Percentiles rank a stretch among this genome's conserved stretches.
Evolutionary conservation across 2,797 vertebrate genomes (phyloP).

Genomic region (Rhinichthys osculus): DNA sequence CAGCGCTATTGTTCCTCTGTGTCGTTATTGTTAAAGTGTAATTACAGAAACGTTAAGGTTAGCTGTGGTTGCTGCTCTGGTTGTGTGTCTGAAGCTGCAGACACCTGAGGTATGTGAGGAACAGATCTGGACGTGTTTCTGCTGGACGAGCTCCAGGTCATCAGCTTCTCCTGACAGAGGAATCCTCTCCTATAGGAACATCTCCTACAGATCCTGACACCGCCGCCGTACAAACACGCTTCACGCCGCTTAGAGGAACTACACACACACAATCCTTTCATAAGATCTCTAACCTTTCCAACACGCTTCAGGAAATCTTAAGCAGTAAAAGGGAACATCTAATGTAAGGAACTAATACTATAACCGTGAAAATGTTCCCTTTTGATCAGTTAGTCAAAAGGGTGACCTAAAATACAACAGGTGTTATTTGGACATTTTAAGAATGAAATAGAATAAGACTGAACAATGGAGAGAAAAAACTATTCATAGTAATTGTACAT

Average conservation of each 20-base stretch:
- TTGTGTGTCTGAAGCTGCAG: background rate
- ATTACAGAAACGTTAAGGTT: background rate
- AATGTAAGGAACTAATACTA: background rate
- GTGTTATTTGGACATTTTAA: background rate
- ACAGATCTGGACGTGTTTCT: slow-evolving; percentile 57
- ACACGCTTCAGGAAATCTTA: background rate
- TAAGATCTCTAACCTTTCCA: too few species aligned
- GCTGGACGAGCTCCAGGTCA: slow-evolving; percentile 43
- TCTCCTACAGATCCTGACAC: slow-evolving; percentile 19
- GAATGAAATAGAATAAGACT: background rate
- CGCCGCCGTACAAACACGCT: background rate
- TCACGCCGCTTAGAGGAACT: background rate
- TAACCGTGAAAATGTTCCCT: background rate
- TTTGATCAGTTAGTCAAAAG: background rate
- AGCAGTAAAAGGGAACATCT: background rate
- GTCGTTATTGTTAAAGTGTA: background rate
- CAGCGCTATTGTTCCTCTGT: background rate
- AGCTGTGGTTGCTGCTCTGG: background rate
- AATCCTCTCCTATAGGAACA: background rate
- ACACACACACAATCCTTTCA: background rate
- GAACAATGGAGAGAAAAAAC: too few species aligned
- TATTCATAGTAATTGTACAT: background rate
- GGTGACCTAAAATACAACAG: background rate
- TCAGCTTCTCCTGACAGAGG: slow-evolving; percentile 30
- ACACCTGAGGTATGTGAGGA: slow-evolving; percentile 37